Conservation (phyloP, 2,888 invertebrate genomes). For the Chymomyza procnemis region DNA sequence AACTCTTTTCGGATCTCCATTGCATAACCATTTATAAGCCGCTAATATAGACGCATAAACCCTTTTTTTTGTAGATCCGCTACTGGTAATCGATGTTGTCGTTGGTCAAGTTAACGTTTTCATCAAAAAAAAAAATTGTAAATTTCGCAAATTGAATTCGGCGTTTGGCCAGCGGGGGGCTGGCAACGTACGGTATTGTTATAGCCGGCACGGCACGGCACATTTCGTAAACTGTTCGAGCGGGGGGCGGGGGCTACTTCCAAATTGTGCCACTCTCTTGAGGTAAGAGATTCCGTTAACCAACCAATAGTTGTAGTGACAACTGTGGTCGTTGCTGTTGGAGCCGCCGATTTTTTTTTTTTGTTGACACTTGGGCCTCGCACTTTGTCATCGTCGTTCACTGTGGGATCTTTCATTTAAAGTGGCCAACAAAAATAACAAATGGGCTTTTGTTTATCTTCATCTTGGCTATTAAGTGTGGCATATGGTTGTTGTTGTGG, state of each 20-base stretch:
- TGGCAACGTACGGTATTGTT: too few species aligned
- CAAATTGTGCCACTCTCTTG: not conserved
- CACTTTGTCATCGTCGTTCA: conserved; percentile 1
- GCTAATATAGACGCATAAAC: too few species aligned
- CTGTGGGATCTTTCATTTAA: conserved; percentile 17
- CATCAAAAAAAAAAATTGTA: conserved; percentile 49
- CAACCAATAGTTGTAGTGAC: conserved; percentile 23
- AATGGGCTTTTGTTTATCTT: conserved; percentile 11
- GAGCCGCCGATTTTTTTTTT: conserved; percentile 1
- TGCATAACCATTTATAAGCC: too few species aligned
- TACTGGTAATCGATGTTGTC: conserved; percentile 26
- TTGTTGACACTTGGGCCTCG: conserved; percentile 12
- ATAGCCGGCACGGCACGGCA: conserved; percentile 49
- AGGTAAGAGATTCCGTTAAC: not conserved
- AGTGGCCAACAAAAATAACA: not conserved
- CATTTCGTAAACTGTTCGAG: conserved; percentile 59
- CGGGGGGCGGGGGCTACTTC: too few species aligned
- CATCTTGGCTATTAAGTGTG: conserved; percentile 11
- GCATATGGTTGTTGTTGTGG: not conserved
- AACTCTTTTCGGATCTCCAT: too few species aligned
- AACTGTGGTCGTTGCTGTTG: conserved; percentile 17
- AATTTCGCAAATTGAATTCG: conserved; percentile 62
- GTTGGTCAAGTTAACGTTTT: conserved; percentile 60
- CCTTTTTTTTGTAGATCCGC: not conserved
- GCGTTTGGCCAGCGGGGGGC: conserved; percentile 22